phyloP scores from a whole-genome alignment of 2,888 invertebrate species.

The Mesorhabditis spiculigera region DNA sequence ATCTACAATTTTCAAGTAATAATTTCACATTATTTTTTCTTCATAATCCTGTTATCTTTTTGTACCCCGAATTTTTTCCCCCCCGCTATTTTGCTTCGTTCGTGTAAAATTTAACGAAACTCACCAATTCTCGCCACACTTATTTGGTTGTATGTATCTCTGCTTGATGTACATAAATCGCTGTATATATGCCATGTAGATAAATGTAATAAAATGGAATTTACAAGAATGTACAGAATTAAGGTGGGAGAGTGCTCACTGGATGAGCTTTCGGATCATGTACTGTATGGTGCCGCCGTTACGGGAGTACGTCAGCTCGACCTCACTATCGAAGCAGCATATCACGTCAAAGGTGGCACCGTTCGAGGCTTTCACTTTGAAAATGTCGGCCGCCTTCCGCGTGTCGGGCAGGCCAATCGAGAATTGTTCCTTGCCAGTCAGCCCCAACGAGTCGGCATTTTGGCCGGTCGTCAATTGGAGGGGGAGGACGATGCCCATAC shows the following conservation, averaged over 20 bases:
- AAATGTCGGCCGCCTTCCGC: slow-evolving; percentile 8
- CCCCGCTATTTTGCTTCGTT: too few species aligned
- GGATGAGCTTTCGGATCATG: slow-evolving; percentile 76
- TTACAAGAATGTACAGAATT: too few species aligned
- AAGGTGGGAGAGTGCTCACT: slow-evolving; percentile 12
- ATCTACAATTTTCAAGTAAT: not conserved
- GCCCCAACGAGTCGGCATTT: slow-evolving; percentile 74
- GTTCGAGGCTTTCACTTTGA: slow-evolving; percentile 22
- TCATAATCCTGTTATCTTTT: not conserved
- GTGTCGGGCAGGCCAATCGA: slow-evolving; percentile 1
- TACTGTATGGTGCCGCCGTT: slow-evolving; percentile 95
- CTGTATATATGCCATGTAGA: too few species aligned
- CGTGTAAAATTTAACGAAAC: too few species aligned
- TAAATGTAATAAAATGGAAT: too few species aligned
- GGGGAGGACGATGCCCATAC: slow-evolving; percentile 89
- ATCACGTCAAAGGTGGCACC: slow-evolving; percentile 71
- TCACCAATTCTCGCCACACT: too few species aligned
- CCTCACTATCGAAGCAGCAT: slow-evolving; percentile 90
- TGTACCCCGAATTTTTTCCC: too few species aligned
- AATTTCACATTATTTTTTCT: not conserved
- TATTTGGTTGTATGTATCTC: too few species aligned
- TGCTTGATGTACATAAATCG: too few species aligned
- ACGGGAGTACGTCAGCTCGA: slow-evolving; percentile 85
- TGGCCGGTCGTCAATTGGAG: slow-evolving; percentile 81
- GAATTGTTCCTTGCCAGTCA: slow-evolving; percentile 74